Evolutionary conservation across 2,113 vertebrate genomes (phyloP).

Genomic region (Raja brachyura): DNA sequence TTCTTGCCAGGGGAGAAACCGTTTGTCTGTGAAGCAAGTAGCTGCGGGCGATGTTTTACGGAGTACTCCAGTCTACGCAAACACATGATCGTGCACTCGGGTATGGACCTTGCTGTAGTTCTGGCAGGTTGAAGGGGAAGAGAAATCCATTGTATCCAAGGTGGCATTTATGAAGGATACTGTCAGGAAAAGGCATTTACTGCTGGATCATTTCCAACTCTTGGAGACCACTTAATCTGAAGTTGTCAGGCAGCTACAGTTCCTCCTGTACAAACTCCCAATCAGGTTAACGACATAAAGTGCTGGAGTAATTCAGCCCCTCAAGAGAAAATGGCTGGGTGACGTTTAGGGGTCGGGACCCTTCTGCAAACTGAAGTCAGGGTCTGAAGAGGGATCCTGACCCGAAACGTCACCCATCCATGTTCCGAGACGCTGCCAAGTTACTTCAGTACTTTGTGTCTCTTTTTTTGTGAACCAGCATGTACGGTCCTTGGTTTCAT

Average conservation of each 20-base stretch:
- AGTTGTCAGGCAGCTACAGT: neutral
- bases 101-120: conserved; percentile 49
- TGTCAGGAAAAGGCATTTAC: neutral
- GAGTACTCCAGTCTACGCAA: conserved; percentile 98
- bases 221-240: neutral
- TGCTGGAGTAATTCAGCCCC: no score
- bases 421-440: no score
- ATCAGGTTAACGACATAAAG: no score
- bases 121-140: neutral
- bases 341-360: no score
- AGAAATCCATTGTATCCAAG: neutral
- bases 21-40: conserved; percentile 87
- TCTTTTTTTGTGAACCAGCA: no score
- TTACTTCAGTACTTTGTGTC: no score
- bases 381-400: no score
- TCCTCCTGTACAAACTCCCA: neutral
- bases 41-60: conserved; percentile 90
- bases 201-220: neutral
- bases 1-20: conserved; percentile 80
- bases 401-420: no score
- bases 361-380: no score
- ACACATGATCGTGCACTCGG: conserved; percentile 95
- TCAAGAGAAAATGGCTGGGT: no score
- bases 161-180: neutral
- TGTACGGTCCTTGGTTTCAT: no score